These are phyloP conservation scores for Crotophaga sulcirostris DNA, from an alignment of 2,113 vertebrate genomes.

Conservation along the genomic window DNA sequence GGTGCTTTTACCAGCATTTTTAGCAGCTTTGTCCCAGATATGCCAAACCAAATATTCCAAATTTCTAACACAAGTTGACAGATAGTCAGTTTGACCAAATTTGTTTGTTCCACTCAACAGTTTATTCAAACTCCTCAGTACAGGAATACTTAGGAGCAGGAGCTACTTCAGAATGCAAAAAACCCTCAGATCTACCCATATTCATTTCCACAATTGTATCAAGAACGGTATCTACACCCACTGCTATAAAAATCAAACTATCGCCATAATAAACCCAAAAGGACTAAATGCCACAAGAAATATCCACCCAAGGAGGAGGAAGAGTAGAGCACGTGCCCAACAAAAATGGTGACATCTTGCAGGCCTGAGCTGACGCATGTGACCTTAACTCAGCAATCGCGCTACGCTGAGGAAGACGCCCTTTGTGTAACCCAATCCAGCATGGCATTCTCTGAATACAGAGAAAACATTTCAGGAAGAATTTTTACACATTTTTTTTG, in stretches of 20 bases:
- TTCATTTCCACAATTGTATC: not conserved
- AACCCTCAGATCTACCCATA: not conserved
- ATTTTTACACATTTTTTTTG: not conserved
- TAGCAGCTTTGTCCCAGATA: not conserved
- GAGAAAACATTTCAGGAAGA: not conserved
- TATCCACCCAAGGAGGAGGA: not conserved
- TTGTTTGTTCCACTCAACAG: not conserved
- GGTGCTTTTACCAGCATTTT: not conserved
- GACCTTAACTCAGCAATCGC: not conserved
- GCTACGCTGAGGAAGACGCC: not conserved
- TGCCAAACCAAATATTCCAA: not conserved
- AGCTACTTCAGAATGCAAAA: not conserved
- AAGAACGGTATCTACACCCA: not conserved
- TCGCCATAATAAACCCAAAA: not conserved
- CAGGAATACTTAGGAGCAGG: fast-evolving
- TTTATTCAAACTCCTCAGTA: not conserved
- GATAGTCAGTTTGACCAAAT: not conserved
- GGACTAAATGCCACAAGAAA: not conserved
- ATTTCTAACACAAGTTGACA: not conserved
- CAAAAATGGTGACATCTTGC: not conserved
- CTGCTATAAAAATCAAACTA: not conserved
- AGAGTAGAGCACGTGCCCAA: not conserved
- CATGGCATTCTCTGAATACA: not conserved
- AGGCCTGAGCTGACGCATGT: not conserved
- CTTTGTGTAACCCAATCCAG: not conserved